These are phyloP conservation scores for Sceloporus tristichus DNA, from an alignment of 2,113 vertebrate species.

Conservation along the genomic window DNA sequence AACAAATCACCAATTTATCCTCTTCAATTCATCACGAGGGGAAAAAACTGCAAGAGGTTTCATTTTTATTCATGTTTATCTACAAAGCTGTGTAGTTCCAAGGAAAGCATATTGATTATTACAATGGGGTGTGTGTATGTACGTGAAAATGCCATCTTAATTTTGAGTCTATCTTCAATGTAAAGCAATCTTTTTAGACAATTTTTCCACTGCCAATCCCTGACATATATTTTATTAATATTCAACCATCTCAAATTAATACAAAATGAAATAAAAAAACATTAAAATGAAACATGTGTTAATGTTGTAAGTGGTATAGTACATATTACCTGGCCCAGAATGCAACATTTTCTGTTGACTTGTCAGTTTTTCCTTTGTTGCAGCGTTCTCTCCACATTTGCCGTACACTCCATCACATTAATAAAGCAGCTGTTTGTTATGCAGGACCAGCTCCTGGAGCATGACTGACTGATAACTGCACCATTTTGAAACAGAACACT, in stretches of 20 bases:
- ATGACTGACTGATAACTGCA: conserved; percentile 68
- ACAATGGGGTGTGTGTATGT: not conserved
- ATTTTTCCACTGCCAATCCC: not conserved
- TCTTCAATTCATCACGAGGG: conserved; percentile 28
- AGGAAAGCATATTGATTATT: conserved; percentile 31
- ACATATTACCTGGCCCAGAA: not conserved
- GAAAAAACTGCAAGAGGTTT: conserved; percentile 26
- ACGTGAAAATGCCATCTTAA: not conserved
- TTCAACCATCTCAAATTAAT: not conserved
- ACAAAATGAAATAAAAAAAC: not conserved
- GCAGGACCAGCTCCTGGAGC: conserved; percentile 49
- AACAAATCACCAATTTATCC: conserved; percentile 29
- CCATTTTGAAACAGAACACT: conserved; percentile 56
- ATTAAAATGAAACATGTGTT: conserved; percentile 19
- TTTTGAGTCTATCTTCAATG: conserved; percentile 16
- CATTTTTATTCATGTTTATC: conserved; percentile 44
- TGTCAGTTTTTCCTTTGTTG: conserved; percentile 44
- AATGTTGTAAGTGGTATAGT: not conserved
- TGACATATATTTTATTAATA: not conserved
- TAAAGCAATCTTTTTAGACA: not conserved
- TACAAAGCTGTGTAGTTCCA: conserved; percentile 13
- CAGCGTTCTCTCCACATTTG: conserved; percentile 50
- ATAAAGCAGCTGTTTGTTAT: conserved; percentile 75
- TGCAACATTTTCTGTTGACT: conserved; percentile 7
- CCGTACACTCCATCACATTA: conserved; percentile 62